Evolutionary conservation across 2,888 invertebrate genomes (phyloP).

Genomic region (Cheilosia pagana): DNA sequence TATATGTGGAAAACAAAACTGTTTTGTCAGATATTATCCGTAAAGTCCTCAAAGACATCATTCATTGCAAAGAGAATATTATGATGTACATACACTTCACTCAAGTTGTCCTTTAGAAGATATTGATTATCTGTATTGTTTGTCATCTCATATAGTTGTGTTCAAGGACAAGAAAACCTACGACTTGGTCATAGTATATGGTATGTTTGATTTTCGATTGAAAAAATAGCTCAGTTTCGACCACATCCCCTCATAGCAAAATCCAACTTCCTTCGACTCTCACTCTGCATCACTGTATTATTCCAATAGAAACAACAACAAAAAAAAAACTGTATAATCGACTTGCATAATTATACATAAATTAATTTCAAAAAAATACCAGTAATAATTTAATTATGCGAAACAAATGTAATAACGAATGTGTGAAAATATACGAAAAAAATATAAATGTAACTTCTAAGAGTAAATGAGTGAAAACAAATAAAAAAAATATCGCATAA

Average conservation of each 20-base stretch:
- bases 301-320: constrained; percentile 17
- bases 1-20: background rate
- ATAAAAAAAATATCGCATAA: constrained; percentile 33
- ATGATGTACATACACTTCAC: constrained; percentile 16
- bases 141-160: background rate
- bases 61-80: constrained; percentile 12
- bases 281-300: constrained; percentile 28
- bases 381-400: constrained; percentile 27
- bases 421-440: constrained; percentile 9
- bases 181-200: too few relatives aligned
- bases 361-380: constrained; percentile 22
- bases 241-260: too few relatives aligned
- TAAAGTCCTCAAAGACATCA: constrained; percentile 15
- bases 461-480: constrained; percentile 53
- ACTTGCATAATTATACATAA: constrained; percentile 13
- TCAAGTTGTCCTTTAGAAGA: background rate
- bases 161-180: too few relatives aligned
- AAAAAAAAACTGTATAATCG: constrained; percentile 39
- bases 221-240: too few relatives aligned
- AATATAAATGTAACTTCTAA: constrained; percentile 2
- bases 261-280: background rate
- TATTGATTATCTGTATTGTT: background rate
- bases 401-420: constrained; percentile 37
- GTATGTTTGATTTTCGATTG: too few relatives aligned
- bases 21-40: background rate